Evolutionary conservation across 1,140 invertebrate species (phyloP), one percentile per base, ranked within the genome.

Genomic region (Phymorhynchus buccinoides): DNA sequence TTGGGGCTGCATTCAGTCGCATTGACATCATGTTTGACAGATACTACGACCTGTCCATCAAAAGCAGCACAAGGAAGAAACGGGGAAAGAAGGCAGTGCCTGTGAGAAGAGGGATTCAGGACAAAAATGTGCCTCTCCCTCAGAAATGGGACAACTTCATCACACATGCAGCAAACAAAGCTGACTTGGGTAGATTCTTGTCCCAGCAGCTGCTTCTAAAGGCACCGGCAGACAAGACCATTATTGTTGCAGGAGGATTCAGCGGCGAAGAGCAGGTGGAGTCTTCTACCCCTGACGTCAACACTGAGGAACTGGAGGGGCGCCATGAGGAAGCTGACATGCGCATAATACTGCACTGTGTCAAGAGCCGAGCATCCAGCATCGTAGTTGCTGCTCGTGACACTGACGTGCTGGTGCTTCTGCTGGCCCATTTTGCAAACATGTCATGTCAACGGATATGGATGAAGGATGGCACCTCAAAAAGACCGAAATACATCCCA

Each of bases 161-260:
- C 56, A 62, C 56, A 62, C 56, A 62, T 62, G 56, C 56, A 62
- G 56, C 18, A 22, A 62, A 62, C 56, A 62, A 62, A 62, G 6
- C 56, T 27, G 18, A 62, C 56, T 14, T 62, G 56, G 56, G 16
- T 14, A 62, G 56, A 62, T 62, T 62, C 56, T 22, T 62, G 18
- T 62, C 56, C n/a, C 56, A 62, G 56, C 56, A 62, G 56, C 56
- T 62, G 56, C 56, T 62, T 62, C 56, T 62, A 62, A 62, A 62
- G 7, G 56, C 56, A 62, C 56, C 56, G 6, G 56, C 56, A 62
- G 56, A 62, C 56, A 62, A 62, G 56, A 62, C 56, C 56, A 22
- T 62, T 62, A 27, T 62, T 7, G 56, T 22, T 62, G 56, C 56
- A 62, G 56, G 56, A 62, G 56, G 56, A 14, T 62, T 62, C 56